A percentile compares a stretch with the other conserved stretches of the same genome.
These are phyloP conservation scores for Centroberyx gerrardi DNA, from an alignment of 2,797 vertebrate species.

Conservation along the genomic window DNA sequence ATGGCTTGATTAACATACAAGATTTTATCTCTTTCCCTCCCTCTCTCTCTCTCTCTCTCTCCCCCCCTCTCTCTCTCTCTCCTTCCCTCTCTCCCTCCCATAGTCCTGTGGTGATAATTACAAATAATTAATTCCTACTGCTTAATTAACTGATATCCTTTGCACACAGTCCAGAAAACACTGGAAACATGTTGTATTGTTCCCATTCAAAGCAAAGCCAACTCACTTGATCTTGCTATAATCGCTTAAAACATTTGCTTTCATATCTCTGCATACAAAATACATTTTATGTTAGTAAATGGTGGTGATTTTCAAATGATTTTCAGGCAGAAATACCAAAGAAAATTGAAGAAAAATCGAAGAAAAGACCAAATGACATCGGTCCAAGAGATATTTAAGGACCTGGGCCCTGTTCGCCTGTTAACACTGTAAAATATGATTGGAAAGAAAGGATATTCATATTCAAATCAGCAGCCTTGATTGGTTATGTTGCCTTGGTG, in stretches of 20 bases:
- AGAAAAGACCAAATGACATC: too few relatives aligned
- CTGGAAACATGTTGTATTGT: constrained; percentile 32
- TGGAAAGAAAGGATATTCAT: not conserved
- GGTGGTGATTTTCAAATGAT: too few relatives aligned
- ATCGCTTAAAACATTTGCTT: constrained; percentile 21
- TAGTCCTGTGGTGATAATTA: constrained; percentile 78
- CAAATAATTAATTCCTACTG: constrained; percentile 78
- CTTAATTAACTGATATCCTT: constrained; percentile 73
- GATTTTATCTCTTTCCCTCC: constrained; percentile 67
- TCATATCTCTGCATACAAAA: not conserved
- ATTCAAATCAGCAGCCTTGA: not conserved
- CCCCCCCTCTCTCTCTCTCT: constrained; percentile 21
- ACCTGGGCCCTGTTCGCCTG: too few relatives aligned
- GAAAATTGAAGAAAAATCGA: too few relatives aligned
- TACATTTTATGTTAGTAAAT: too few relatives aligned
- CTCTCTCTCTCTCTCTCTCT: not conserved
- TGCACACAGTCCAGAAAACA: constrained; percentile 47
- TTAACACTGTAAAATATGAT: not conserved
- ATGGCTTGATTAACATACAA: constrained; percentile 85
- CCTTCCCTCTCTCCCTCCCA: constrained; percentile 27
- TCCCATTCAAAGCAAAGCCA: constrained; percentile 16
- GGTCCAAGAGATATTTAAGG: too few relatives aligned
- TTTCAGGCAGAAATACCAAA: too few relatives aligned
- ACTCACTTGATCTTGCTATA: constrained; percentile 13
- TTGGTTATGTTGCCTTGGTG: too few relatives aligned